Conservation (phyloP, 2,888 invertebrate genomes). For the Latrodectus hesperus region DNA sequence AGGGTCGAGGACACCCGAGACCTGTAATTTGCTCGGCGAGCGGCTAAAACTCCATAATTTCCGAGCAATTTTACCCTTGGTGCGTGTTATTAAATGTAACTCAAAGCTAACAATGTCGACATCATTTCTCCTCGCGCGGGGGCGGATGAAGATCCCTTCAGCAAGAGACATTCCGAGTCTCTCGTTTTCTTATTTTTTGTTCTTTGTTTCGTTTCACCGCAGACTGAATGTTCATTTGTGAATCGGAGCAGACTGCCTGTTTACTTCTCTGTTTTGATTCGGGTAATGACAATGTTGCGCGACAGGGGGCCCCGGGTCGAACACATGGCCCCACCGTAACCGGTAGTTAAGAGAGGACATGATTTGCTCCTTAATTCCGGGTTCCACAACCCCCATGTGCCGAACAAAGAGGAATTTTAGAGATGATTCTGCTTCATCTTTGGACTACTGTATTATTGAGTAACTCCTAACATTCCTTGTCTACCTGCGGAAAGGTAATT, state of each 20-base stretch:
- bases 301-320: constrained; percentile 26
- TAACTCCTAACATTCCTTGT: not conserved
- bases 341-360: constrained; percentile 51
- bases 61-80: constrained; percentile 40
- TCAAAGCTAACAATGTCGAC: constrained; percentile 66
- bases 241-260: constrained; percentile 18
- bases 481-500: not conserved
- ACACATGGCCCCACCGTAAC: constrained; percentile 59
- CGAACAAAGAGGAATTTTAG: not conserved
- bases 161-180: constrained; percentile 25
- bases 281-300: constrained; percentile 61
- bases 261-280: constrained; percentile 41
- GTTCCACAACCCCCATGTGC: constrained; percentile 14
- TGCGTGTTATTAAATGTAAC: constrained; percentile 67
- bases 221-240: constrained; percentile 66
- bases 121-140: constrained; percentile 28
- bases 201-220: constrained; percentile 32
- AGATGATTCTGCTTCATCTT: not conserved
- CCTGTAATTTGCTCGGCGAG: constrained; percentile 53
- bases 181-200: constrained; percentile 27
- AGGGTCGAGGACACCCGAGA: constrained; percentile 47
- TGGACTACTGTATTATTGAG: constrained; percentile 5
- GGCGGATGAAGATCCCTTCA: constrained; percentile 21
- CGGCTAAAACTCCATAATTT: constrained; percentile 59
- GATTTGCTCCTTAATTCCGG: constrained; percentile 46